Evolutionary conservation across 1,140 invertebrate species (phyloP), one percentile per base, ranked within the genome.

Genomic region (Geopemphigus sp.): DNA sequence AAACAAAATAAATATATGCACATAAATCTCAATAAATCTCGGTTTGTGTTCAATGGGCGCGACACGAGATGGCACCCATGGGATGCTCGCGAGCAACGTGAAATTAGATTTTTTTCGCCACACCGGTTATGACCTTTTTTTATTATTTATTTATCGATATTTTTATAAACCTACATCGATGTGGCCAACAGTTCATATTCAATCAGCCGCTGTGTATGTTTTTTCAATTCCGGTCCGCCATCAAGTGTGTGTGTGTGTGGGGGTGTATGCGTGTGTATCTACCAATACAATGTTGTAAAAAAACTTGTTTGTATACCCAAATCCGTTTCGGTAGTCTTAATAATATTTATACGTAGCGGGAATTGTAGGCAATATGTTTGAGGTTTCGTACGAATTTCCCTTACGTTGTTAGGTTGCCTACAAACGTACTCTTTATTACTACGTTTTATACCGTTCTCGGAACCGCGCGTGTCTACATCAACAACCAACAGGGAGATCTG

Each of bases 11-110:
- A 63, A 72, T 53, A 72, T 53, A 72, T 72, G 68, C 47, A 72
- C 68, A 72, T 72, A 72, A 72, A 72, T 72, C 68, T 72, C 24
- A 72, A 72, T 72, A 72, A 72, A 72, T 72, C 68, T 53, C 45
- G 66, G 66, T 70, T 22, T 50, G 22, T 50, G 45, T 72, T 70
- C 68, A 70, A 53, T 53, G 47, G 47, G 12, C 19, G 50, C 50
- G 68, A 72, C 68, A 54, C 26, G 24, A 32, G 26, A 72, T 54
- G 68, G 68, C 68, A 72, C 68, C 68, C 68, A 19, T 72, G 68
- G 68, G 68, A 72, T 19, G 3, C 17, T 29, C 22, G 10, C 12
- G 45, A 24, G 68, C n/a, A 72, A 72, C 68, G 15, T 15, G 26
- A 72, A 54, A 72, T 72, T 54, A 72, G 47, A 53, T 72, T 72